Evolutionary conservation across 2,113 vertebrate species (phyloP), one percentile per base, ranked within the genome.

Genomic region (Scolopax mira): DNA sequence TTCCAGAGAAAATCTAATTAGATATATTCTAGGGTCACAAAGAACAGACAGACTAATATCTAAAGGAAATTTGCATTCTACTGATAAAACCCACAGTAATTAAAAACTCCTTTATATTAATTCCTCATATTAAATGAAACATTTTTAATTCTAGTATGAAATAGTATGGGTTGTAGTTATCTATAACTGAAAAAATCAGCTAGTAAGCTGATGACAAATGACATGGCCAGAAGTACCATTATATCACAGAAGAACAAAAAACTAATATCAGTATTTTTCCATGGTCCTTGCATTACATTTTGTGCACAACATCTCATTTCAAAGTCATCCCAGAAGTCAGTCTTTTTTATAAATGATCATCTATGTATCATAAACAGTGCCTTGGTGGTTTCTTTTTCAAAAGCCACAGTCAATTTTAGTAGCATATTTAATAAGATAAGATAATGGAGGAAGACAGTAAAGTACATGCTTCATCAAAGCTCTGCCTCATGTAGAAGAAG

Each of bases 1-100:
- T 95, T 97, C 89, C 85, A 96, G 93, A 88, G 96, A 97, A 88
- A 96, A 96, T 89, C 79, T 96, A 97, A 98, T 98, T 98, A 97
- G 75, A 94, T 79, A 74, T 89, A 94, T 97, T 93, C 46, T 74
- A 52, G 42, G 75, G 70, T 96, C 93, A 96, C n/a, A 93, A 94
- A 97, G 92, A 91, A 90, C 61, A 94, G 85, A 96, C 23, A 97
- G 64, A 92, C 58, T 93, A 95, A 87, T 91, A 74, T 69, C 73
- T 91, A 83, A 93, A 86, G 83, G 60, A 95, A 93, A 98, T 96
- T 79, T 95, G 75, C 88, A 97, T 89, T 88, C 77, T 84, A 66
- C 78, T 80, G 90, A 96, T 94, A 94, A 98, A 97, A 62, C 24
- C 13, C 31, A 70, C 9, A 60, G 80, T 90, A 96, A 96, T 96